Percentiles rank a stretch among this genome's conserved stretches.
Evolutionary conservation across 1,140 invertebrate genomes (phyloP).

Genomic region (Pogonomyrmex californicus): DNA sequence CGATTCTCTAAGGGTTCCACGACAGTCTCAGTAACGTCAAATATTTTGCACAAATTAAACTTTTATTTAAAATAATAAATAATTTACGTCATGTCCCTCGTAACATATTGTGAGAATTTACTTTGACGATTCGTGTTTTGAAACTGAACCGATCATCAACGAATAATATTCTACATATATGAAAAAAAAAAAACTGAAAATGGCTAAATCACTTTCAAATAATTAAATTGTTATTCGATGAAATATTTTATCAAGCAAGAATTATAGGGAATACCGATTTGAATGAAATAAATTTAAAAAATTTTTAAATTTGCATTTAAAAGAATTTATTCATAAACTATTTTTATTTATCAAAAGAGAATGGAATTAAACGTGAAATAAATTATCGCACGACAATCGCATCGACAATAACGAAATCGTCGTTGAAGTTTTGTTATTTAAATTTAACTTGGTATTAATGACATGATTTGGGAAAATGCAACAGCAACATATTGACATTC

Average conservation of each 20-base stretch:
- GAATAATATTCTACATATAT: not conserved
- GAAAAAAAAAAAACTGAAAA: not conserved
- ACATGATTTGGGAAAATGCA: slow-evolving; percentile 27
- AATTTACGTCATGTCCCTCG: not conserved
- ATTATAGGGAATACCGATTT: not conserved
- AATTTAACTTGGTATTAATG: slow-evolving; percentile 51
- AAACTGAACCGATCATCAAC: not conserved
- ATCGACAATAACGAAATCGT: slow-evolving; percentile 19
- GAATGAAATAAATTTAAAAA: not conserved
- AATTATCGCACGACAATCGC: not conserved
- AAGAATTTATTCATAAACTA: not conserved
- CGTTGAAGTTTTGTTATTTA: slow-evolving; percentile 28
- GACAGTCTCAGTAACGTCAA: not conserved
- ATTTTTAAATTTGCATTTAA: not conserved
- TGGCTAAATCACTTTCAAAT: not conserved
- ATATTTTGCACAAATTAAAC: slow-evolving; percentile 1
- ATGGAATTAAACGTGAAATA: slow-evolving; percentile 36
- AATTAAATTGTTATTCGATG: not conserved
- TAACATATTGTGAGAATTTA: not conserved
- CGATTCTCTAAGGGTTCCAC: not conserved
- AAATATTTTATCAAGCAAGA: not conserved
- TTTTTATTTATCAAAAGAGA: not conserved
- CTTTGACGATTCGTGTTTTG: not conserved
- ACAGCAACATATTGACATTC: slow-evolving; percentile 27
- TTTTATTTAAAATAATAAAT: slow-evolving; percentile 11